phyloP scores from a whole-genome alignment of 1,140 invertebrate species.

The Ceratina japonica region DNA sequence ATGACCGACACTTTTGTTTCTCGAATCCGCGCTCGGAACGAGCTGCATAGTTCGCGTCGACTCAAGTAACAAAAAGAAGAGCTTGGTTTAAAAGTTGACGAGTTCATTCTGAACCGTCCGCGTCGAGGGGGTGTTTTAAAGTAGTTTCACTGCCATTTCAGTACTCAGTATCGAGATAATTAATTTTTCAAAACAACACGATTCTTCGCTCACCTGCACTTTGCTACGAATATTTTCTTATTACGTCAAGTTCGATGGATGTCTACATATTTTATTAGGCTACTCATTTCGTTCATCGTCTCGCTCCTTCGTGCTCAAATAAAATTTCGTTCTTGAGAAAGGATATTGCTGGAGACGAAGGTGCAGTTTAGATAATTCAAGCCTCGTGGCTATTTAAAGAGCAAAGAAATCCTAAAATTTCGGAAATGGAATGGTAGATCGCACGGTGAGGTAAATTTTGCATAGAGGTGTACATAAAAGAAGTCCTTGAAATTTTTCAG shows the following conservation, averaged over 20 bases:
- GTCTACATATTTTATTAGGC: conserved; percentile 19
- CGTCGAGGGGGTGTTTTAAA: too few species aligned
- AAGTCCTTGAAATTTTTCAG: neutral
- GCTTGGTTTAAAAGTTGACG: neutral
- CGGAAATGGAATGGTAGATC: neutral
- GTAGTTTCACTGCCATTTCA: neutral
- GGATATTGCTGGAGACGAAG: neutral
- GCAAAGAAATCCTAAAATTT: neutral
- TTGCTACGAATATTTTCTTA: too few species aligned
- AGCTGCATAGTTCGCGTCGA: neutral
- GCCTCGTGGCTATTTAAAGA: neutral
- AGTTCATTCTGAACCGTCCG: neutral
- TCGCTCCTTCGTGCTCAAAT: neutral
- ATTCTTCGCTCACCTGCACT: too few species aligned
- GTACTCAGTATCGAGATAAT: neutral
- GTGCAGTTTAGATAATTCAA: conserved; percentile 11
- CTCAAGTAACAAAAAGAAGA: neutral
- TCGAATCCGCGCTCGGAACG: neutral
- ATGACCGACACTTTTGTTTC: conserved; percentile 31
- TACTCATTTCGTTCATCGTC: neutral
- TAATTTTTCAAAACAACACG: neutral
- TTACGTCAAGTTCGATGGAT: neutral
- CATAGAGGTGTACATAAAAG: neutral
- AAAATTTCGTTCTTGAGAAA: too few species aligned
- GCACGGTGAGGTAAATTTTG: neutral